Percentiles rank a stretch among this genome's conserved stretches.
Conservation (phyloP, 2,113 vertebrate species). For the Osmerus eperlanus region DNA sequence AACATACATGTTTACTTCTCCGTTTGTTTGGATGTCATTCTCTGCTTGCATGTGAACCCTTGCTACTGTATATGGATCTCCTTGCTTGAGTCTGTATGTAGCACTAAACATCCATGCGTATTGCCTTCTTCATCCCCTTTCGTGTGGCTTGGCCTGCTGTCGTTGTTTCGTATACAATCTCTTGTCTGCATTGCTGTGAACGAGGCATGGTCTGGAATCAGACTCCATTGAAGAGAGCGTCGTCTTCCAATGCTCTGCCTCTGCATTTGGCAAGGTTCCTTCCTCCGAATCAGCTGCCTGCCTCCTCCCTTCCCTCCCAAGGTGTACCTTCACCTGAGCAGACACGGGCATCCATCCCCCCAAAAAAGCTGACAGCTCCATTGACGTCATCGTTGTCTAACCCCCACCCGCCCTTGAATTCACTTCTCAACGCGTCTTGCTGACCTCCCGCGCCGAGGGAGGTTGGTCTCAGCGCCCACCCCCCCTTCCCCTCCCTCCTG, state of each 20-base stretch:
- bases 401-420: not conserved
- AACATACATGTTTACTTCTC: not conserved
- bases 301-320: too few relatives aligned
- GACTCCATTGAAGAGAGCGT: not conserved
- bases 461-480: too few relatives aligned
- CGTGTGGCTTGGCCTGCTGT: not conserved
- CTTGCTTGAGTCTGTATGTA: too few relatives aligned
- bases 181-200: conserved; percentile 70
- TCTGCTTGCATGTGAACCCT: not conserved
- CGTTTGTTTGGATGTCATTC: not conserved
- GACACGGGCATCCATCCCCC: not conserved
- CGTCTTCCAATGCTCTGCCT: too few relatives aligned
- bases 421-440: not conserved
- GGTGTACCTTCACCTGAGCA: not conserved
- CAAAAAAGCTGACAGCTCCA: not conserved
- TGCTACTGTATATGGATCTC: too few relatives aligned
- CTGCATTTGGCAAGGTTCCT: too few relatives aligned
- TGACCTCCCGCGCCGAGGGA: not conserved
- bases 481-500: too few relatives aligned
- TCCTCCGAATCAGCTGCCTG: too few relatives aligned
- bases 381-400: not conserved
- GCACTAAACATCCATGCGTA: too few relatives aligned
- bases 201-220: conserved; percentile 59
- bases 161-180: conserved; percentile 11
- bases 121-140: not conserved